Conservation (phyloP, 2,797 vertebrate species). For the Xyrichtys novacula region DNA sequence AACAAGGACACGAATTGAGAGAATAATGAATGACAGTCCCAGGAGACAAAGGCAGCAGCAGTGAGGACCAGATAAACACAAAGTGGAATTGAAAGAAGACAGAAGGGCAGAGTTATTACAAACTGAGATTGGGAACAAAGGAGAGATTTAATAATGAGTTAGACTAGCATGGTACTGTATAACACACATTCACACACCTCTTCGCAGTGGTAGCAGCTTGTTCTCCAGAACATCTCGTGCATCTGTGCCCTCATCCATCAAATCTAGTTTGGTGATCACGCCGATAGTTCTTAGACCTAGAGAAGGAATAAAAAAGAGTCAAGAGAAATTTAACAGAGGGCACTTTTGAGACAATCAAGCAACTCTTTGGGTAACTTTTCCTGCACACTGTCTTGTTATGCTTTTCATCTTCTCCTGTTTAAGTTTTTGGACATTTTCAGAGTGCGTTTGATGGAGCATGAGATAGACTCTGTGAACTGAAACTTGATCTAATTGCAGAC, state of each 20-base stretch:
- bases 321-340: not conserved
- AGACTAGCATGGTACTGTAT: not conserved
- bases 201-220: constrained; percentile 86
- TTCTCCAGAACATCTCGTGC: constrained; percentile 95
- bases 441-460: too few relatives aligned
- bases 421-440: too few relatives aligned
- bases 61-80: not conserved
- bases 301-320: not conserved
- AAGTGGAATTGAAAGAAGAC: not conserved
- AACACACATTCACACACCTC: constrained; percentile 73
- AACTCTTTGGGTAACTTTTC: not conserved
- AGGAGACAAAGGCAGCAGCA: not conserved
- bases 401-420: not conserved
- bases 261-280: constrained; percentile 96
- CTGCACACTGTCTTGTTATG: not conserved
- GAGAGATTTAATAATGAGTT: not conserved
- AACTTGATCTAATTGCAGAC: too few relatives aligned
- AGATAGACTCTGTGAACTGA: too few relatives aligned
- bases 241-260: constrained; percentile 98
- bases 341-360: not conserved
- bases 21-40: not conserved
- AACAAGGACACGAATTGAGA: constrained; percentile 5
- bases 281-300: constrained; percentile 94
- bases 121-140: not conserved
- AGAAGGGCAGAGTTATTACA: constrained; percentile 5